These are phyloP conservation scores for Icerya purchasi DNA, from an alignment of 2,888 invertebrate genomes.

Conservation along the genomic window DNA sequence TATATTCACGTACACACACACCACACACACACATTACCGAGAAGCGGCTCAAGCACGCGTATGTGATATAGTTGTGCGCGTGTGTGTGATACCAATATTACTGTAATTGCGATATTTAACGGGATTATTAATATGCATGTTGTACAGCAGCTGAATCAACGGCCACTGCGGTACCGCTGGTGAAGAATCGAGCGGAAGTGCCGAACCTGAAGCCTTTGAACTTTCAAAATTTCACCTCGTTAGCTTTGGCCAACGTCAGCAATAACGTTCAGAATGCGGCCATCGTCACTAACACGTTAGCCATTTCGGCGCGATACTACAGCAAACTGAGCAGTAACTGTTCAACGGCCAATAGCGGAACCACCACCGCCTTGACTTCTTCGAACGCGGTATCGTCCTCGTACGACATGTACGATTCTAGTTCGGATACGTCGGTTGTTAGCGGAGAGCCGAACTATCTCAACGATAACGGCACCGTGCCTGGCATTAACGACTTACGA, in stretches of 20 bases:
- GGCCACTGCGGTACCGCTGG: not conserved
- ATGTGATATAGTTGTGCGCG: too few species aligned
- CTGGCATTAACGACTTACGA: not conserved
- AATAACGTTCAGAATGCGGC: slow-evolving; percentile 10
- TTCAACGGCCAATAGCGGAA: not conserved
- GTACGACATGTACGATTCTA: slow-evolving; percentile 14
- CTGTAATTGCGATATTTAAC: too few species aligned
- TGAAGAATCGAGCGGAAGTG: slow-evolving; percentile 8
- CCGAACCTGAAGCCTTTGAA: slow-evolving; percentile 11
- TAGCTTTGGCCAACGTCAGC: slow-evolving; percentile 6
- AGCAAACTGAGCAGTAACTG: slow-evolving; percentile 9
- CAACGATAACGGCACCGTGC: not conserved
- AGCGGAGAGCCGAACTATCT: slow-evolving; percentile 5
- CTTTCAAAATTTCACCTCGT: slow-evolving; percentile 10
- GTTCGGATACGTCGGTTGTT: slow-evolving; percentile 11
- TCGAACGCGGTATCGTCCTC: slow-evolving; percentile 10
- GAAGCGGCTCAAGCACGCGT: too few species aligned
- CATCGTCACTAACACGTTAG: slow-evolving; percentile 13
- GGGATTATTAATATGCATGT: not conserved
- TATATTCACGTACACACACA: too few species aligned
- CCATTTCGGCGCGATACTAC: slow-evolving; percentile 17
- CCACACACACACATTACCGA: too few species aligned
- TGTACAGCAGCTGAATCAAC: not conserved
- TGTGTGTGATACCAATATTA: too few species aligned
- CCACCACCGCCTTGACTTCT: slow-evolving; percentile 2